Evolutionary conservation across 53 echinoderm and acorn worm species (phyloP).

Genomic region (Henricia sp.): DNA sequence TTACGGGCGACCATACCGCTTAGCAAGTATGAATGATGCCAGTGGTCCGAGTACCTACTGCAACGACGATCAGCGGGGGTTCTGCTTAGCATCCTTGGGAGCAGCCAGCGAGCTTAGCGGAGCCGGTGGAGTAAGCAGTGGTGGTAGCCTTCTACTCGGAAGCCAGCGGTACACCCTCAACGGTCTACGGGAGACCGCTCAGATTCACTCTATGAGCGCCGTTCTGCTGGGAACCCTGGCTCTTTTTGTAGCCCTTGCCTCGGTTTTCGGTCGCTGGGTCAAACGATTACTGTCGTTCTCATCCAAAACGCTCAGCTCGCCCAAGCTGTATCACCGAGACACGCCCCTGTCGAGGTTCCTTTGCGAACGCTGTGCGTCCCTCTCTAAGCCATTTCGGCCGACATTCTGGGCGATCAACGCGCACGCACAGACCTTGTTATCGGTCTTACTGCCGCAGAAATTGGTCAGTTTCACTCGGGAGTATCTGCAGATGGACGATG

Average conservation of each 20-base stretch:
- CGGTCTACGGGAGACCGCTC: constrained; percentile 59
- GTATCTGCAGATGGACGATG: constrained; percentile 67
- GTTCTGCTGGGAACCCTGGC: constrained; percentile 54
- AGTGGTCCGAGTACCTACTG: constrained; percentile 55
- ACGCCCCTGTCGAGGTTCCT: constrained; percentile 58
- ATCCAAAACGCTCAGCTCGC: constrained; percentile 35
- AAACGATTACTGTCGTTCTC: constrained; percentile 30
- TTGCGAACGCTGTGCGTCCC: constrained; percentile 50
- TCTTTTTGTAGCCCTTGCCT: constrained; percentile 56
- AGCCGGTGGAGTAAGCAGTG: neutral
- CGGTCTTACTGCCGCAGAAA: constrained; percentile 31
- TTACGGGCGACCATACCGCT: constrained; percentile 40
- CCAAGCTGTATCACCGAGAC: constrained; percentile 65
- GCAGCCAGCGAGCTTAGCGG: constrained; percentile 38
- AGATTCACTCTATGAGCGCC: constrained; percentile 62
- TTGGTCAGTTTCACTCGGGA: constrained; percentile 47
- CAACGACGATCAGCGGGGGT: constrained; percentile 39
- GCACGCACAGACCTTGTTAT: constrained; percentile 61
- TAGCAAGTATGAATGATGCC: constrained; percentile 59
- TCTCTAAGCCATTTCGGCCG: constrained; percentile 57
- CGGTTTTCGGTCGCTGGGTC: constrained; percentile 51
- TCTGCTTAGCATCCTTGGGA: constrained; percentile 46
- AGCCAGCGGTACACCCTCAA: constrained; percentile 45
- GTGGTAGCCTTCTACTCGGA: constrained; percentile 17
- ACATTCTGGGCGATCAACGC: constrained; percentile 68